Base-by-base conservation (phyloP, 37 sponge, comb jelly and placozoan species). In the Cladorhizidae sp. region DNA sequence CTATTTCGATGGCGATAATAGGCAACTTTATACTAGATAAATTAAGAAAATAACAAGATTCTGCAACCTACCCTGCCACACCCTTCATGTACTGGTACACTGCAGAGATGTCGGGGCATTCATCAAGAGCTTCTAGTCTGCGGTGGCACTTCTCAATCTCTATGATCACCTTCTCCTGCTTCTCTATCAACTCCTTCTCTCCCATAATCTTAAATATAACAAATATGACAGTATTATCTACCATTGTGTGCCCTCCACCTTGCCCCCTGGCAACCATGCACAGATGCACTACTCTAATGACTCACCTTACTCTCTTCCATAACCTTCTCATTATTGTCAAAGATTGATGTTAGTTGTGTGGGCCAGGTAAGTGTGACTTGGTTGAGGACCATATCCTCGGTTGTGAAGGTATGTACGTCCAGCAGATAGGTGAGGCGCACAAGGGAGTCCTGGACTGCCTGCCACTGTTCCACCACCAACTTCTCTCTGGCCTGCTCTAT, bases 111-210 rank as follows among this genome's bases (percentile, higher is more conserved):
- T 98, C 99, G 72, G 86, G 57, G 56, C 87, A 96, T 55, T 96
- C 93, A 62, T 91, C 69, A 55, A 96, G 89, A 80, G 93, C 93
- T 49, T 96, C 97, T 9, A 90, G 95, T 64, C 90, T 67, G 40
- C 85, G 74, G 54, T 85, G 86, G 22, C 85, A 85, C 80, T 97
- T 93, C 83, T 96, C 97, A 57, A 96, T 96, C 79, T 96, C 97
- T 40, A 96, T 87, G 52, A 76, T 61, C 17, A 88, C 91, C 76
- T 93, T 93, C 83, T 96, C 91, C 73, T 92, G 88, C 50, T 85
- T 90, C 79, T 96, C 93, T 21, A 74, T 80, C 41, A 96, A 75
- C 35, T 78, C 85, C n/a, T 59, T 57, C 76, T 96, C 97, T 8
- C 91, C 94, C 33, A 77, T 57, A 37, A 79, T 54, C 82, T 90